A percentile compares a stretch with the other conserved stretches of the same genome.
phyloP scores from a whole-genome alignment of 1,140 invertebrate species.

The Monochamus saltuarius region DNA sequence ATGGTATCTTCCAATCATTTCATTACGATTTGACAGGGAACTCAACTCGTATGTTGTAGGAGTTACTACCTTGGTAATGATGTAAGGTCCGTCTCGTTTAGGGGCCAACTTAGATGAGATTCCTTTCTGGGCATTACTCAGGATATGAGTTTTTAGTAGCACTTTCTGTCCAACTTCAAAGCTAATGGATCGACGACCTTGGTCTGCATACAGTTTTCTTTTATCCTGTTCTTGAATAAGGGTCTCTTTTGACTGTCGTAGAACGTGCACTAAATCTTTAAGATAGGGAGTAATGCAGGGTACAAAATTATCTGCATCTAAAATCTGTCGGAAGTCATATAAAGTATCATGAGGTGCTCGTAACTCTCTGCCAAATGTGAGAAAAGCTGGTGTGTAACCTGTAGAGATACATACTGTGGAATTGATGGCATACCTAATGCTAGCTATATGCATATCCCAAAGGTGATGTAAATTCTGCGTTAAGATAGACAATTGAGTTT shows the following conservation, averaged over 20 bases:
- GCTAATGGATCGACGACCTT: too few species aligned
- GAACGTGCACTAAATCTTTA: neutral
- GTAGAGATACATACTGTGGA: constrained; percentile 45
- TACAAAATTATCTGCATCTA: constrained; percentile 43
- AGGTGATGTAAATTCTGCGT: constrained; percentile 43
- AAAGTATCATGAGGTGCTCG: constrained; percentile 27
- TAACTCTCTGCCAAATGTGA: constrained; percentile 50
- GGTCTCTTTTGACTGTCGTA: constrained; percentile 2
- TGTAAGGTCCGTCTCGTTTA: constrained; percentile 36
- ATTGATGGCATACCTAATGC: constrained; percentile 44
- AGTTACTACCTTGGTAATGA: constrained; percentile 2
- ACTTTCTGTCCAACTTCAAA: constrained; percentile 22
- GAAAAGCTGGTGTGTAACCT: constrained; percentile 43
- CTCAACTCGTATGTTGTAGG: too few species aligned
- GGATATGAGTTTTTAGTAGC: constrained; percentile 24
- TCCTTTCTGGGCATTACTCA: constrained; percentile 30
- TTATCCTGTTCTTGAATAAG: constrained; percentile 14
- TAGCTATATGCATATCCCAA: constrained; percentile 44
- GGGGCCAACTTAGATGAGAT: constrained; percentile 36
- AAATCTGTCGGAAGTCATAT: constrained; percentile 36
- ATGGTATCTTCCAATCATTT: constrained; percentile 22
- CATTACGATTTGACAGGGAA: neutral
- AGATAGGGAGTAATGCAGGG: constrained; percentile 44
- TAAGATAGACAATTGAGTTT: constrained; percentile 48
- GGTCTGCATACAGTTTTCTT: constrained; percentile 2